phyloP scores from a whole-genome alignment of 2,113 vertebrate species.

The Rhinoptilus africanus region DNA sequence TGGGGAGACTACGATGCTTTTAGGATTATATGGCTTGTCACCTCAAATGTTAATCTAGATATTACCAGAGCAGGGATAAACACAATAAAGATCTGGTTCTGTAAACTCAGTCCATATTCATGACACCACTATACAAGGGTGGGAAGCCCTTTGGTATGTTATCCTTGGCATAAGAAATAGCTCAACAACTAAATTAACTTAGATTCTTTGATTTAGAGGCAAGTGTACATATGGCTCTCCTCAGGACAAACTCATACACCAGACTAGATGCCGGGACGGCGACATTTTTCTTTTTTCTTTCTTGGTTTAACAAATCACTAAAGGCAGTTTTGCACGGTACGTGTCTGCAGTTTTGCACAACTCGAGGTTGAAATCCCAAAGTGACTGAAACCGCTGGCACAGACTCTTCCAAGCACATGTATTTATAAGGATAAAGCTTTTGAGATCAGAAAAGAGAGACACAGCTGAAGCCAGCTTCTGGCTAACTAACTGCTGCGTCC shows the following conservation, averaged over 20 bases:
- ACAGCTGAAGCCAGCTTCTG: background rate
- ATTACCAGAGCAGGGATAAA: background rate
- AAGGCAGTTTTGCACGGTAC: background rate
- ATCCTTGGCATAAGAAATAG: background rate
- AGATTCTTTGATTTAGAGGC: background rate
- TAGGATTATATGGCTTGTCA: background rate
- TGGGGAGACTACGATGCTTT: background rate
- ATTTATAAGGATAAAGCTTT: background rate
- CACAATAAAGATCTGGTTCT: background rate
- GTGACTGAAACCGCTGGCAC: background rate
- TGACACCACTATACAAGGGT: background rate
- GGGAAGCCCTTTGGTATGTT: background rate
- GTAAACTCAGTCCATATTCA: background rate
- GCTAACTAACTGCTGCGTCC: background rate
- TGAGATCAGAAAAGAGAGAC: background rate
- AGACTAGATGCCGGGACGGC: background rate
- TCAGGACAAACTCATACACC: background rate
- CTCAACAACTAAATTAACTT: background rate
- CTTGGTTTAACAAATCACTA: background rate
- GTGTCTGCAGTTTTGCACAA: background rate
- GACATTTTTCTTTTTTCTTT: background rate
- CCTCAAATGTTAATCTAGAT: background rate
- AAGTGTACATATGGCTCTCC: background rate
- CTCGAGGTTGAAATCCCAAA: background rate
- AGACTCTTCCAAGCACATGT: background rate